These are phyloP conservation scores for Plebejus melissa DNA, from an alignment of 2,888 invertebrate species.

Conservation along the genomic window DNA sequence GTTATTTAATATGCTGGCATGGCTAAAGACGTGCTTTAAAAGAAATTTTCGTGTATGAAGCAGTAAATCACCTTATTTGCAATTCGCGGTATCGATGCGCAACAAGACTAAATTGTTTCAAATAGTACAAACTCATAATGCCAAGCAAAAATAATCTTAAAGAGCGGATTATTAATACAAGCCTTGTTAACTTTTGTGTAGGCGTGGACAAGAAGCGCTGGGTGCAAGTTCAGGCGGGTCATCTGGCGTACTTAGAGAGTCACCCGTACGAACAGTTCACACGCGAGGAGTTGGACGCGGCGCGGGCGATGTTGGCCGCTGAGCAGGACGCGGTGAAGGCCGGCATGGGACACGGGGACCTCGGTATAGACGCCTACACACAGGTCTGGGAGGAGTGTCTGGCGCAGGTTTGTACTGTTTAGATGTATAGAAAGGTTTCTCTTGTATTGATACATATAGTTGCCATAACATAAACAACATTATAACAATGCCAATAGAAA, in stretches of 20 bases:
- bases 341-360: conserved; percentile 97
- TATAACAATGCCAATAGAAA: too few relatives aligned
- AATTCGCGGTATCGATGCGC: too few relatives aligned
- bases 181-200: conserved; percentile 35
- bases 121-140: too few relatives aligned
- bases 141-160: too few relatives aligned
- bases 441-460: too few relatives aligned
- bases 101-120: too few relatives aligned
- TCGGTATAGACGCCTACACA: conserved; percentile 93
- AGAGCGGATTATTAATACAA: neutral
- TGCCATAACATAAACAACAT: too few relatives aligned
- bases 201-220: conserved; percentile 77
- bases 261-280: conserved; percentile 89
- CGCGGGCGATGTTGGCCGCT: conserved; percentile 82
- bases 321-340: conserved; percentile 95
- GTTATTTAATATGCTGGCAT: too few relatives aligned
- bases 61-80: too few relatives aligned
- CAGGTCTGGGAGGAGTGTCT: conserved; percentile 99
- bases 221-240: conserved; percentile 81
- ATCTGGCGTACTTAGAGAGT: conserved; percentile 90
- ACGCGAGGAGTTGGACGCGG: conserved; percentile 82
- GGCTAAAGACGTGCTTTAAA: too few relatives aligned
- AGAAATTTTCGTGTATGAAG: too few relatives aligned
- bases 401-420: conserved; percentile 82
- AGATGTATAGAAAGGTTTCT: too few relatives aligned